phyloP scores from a whole-genome alignment of 1,140 invertebrate genomes.

The Arion vulgaris region DNA sequence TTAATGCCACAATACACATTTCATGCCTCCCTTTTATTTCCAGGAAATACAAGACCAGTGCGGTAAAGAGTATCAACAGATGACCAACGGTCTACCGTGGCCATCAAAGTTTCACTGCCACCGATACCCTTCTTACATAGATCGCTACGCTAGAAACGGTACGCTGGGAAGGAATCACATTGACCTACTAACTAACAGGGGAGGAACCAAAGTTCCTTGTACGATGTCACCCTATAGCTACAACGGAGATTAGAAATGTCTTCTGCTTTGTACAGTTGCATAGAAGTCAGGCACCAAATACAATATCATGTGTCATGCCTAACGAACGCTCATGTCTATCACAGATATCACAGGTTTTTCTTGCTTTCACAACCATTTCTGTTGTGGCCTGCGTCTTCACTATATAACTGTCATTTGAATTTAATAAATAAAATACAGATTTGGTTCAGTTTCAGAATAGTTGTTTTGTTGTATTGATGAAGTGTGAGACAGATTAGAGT shows the following conservation, averaged over 20 bases:
- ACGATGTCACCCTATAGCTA: slow-evolving; percentile 39
- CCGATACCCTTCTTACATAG: slow-evolving; percentile 41
- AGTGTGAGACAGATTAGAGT: no score
- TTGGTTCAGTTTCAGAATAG: no score
- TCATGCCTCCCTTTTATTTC: background rate
- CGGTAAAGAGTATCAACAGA: slow-evolving; percentile 34
- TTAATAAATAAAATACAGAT: no score
- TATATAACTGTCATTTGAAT: no score
- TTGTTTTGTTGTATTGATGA: no score
- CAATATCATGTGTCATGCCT: no score
- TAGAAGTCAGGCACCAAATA: no score
- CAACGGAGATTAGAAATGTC: background rate
- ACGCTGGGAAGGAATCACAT: background rate
- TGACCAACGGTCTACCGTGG: slow-evolving; percentile 46
- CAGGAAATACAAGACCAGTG: slow-evolving; percentile 41
- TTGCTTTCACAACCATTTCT: no score
- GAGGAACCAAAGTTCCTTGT: slow-evolving; percentile 35
- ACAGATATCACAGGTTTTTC: no score
- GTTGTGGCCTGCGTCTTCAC: no score
- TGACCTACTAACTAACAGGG: background rate
- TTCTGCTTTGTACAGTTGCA: background rate
- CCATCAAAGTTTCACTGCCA: slow-evolving; percentile 52
- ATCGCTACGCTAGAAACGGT: slow-evolving; percentile 20
- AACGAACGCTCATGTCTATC: no score
- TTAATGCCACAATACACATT: background rate